Conservation (phyloP, 2,797 vertebrate species). For the Phataginus tricuspis region DNA sequence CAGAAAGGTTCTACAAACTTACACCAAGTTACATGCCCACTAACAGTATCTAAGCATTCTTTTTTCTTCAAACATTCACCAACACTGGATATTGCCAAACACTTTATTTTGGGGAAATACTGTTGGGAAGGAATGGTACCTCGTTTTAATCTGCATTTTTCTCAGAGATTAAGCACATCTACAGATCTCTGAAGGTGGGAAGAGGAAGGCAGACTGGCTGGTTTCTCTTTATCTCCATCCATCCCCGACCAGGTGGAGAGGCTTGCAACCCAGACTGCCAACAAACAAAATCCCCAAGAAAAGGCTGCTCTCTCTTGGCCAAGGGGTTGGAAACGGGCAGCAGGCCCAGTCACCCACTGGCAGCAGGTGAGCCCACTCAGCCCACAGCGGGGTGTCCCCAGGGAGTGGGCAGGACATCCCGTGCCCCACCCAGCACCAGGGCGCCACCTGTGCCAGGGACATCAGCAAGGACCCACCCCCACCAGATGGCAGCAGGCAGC, state of each 20-base stretch:
- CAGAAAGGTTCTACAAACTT: background rate
- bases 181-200: background rate
- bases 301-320: background rate
- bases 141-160: background rate
- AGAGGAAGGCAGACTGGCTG: background rate
- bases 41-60: background rate
- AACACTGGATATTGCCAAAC: background rate
- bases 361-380: too few relatives aligned
- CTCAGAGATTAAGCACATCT: background rate
- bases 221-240: background rate
- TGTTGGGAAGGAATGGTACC: background rate
- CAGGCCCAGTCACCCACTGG: background rate
- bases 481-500: background rate
- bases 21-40: background rate
- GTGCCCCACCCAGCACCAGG: background rate
- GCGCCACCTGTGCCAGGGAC: too few relatives aligned
- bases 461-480: background rate
- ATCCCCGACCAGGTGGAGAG: background rate
- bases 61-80: background rate
- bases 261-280: background rate
- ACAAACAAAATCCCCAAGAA: too few relatives aligned
- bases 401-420: background rate
- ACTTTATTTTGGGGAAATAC: background rate
- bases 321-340: background rate
- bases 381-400: background rate